These are phyloP conservation scores for Philereme transversata DNA, from an alignment of 2,888 invertebrate genomes.

Conservation along the genomic window DNA sequence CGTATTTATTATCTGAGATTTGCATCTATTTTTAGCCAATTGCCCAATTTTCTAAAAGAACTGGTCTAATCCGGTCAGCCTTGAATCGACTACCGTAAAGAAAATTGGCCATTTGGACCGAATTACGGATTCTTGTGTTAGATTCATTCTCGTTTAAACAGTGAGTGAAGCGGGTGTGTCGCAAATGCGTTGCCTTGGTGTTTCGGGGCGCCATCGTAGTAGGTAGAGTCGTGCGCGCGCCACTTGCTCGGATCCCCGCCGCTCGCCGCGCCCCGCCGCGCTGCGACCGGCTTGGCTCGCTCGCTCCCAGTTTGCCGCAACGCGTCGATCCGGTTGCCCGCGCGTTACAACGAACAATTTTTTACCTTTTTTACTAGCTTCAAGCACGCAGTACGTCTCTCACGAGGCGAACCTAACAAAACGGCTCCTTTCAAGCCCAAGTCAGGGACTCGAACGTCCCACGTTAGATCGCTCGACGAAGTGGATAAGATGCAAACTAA, in stretches of 20 bases:
- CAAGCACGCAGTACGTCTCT: constrained; percentile 63
- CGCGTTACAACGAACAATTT: constrained; percentile 53
- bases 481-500: constrained; percentile 82
- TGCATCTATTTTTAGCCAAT: constrained; percentile 48
- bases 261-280: constrained; percentile 61
- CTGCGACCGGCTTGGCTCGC: constrained; percentile 69
- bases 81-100: constrained; percentile 68
- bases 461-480: constrained; percentile 57
- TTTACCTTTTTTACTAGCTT: constrained; percentile 55
- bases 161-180: constrained; percentile 70
- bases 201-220: constrained; percentile 79
- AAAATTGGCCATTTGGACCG: constrained; percentile 53
- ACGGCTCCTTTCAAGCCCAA: constrained; percentile 67
- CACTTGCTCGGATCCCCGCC: constrained; percentile 67
- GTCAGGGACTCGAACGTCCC: constrained; percentile 67
- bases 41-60: constrained; percentile 47
- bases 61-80: constrained; percentile 62
- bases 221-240: constrained; percentile 80
- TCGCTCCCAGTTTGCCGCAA: constrained; percentile 81
- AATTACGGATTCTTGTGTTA: constrained; percentile 56
- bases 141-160: constrained; percentile 66
- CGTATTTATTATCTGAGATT: constrained; percentile 23
- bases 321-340: constrained; percentile 79
- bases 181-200: constrained; percentile 78
- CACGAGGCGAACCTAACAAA: constrained; percentile 57